Evolutionary conservation across 2,888 invertebrate species (phyloP).

Genomic region (Meliscaeva auricollis): DNA sequence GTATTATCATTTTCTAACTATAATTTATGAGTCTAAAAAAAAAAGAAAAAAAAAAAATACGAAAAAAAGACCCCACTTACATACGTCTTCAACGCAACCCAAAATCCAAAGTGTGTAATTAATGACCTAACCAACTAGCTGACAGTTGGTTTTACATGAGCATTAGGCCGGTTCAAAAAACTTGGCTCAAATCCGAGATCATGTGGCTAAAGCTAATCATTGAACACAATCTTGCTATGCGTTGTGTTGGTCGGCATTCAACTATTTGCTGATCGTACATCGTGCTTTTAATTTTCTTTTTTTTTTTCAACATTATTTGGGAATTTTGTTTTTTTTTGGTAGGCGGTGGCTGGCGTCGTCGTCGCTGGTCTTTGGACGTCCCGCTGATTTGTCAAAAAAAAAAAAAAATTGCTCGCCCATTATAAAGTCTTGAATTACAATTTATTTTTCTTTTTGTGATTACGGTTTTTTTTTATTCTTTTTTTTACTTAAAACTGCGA

Average conservation of each 20-base stretch:
- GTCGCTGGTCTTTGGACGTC: neutral
- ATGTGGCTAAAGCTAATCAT: constrained; percentile 43
- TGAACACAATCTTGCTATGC: constrained; percentile 45
- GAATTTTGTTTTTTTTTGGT: neutral
- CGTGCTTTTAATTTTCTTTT: constrained; percentile 12
- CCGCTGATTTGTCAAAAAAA: constrained; percentile 36
- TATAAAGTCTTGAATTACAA: constrained; percentile 26
- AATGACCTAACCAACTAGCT: constrained; percentile 62
- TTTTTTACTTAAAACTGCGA: neutral
- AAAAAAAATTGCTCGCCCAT: constrained; percentile 50
- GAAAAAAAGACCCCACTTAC: neutral
- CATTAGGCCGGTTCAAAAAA: constrained; percentile 44
- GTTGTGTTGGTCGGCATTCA: constrained; percentile 26
- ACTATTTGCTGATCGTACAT: constrained; percentile 20
- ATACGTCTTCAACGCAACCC: constrained; percentile 36
- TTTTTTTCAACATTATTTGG: constrained; percentile 19
- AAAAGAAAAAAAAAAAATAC: neutral
- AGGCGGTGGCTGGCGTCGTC: neutral
- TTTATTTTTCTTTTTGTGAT: constrained; percentile 26
- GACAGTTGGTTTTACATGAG: constrained; percentile 50
- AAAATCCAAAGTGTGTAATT: constrained; percentile 60
- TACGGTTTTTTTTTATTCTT: neutral
- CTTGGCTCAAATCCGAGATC: constrained; percentile 28
- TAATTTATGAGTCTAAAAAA: constrained; percentile 11
- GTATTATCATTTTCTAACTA: constrained; percentile 3